Percentiles rank a stretch among this genome's conserved stretches.
These are phyloP conservation scores for Eulemur rubriventer DNA, from an alignment of 2,797 vertebrate genomes.

Conservation along the genomic window DNA sequence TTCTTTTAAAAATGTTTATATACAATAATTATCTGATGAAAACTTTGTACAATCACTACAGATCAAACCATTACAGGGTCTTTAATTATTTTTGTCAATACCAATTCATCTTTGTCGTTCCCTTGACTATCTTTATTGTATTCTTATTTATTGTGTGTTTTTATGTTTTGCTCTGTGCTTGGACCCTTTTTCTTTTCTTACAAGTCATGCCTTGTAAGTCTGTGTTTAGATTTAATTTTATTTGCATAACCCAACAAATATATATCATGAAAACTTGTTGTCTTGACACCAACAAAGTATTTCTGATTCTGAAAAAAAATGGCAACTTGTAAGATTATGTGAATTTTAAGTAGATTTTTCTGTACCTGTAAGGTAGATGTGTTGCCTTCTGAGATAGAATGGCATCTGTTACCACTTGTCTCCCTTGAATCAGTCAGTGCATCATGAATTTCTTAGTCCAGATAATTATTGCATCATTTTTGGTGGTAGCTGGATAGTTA, in stretches of 20 bases:
- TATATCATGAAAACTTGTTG: not conserved
- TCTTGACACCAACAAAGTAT: not conserved
- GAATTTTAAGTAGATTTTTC: not conserved
- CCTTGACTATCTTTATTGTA: not conserved
- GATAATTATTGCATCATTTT: conserved; percentile 15
- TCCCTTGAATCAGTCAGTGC: not conserved
- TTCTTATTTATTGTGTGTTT: not conserved
- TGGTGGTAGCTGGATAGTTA: not conserved
- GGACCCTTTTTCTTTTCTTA: not conserved
- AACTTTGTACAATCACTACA: not conserved
- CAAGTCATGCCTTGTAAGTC: not conserved
- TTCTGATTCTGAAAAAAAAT: conserved; percentile 2
- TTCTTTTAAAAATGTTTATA: not conserved
- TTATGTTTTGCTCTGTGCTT: not conserved
- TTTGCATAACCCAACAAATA: not conserved
- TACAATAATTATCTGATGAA: not conserved
- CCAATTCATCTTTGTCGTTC: not conserved
- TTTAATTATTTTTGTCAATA: not conserved
- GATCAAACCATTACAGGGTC: not conserved
- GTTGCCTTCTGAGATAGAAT: not conserved
- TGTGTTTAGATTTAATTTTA: conserved; percentile 25
- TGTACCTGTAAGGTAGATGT: not conserved
- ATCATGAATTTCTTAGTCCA: conserved; percentile 12
- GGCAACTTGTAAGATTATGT: not conserved
- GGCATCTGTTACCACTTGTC: not conserved